These are phyloP conservation scores for Megalops cyprinoides DNA, from an alignment of 2,797 vertebrate genomes.

Conservation along the genomic window DNA sequence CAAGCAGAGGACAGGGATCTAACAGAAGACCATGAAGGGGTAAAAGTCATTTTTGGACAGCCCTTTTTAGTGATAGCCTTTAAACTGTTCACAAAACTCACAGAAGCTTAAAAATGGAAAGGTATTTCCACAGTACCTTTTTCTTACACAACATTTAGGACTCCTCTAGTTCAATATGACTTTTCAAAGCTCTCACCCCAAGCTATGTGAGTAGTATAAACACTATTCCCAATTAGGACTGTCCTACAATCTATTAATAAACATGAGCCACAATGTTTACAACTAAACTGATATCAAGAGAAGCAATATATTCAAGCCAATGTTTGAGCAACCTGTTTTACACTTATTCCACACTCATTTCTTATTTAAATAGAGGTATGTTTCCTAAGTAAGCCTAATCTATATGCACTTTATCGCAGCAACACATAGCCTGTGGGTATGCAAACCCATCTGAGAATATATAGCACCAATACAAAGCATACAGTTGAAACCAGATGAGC, in stretches of 20 bases:
- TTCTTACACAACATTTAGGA: background rate
- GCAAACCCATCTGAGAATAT: background rate
- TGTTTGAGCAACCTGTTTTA: background rate
- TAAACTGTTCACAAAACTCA: background rate
- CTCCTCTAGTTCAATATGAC: background rate
- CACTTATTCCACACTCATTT: too few species aligned
- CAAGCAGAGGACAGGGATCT: background rate
- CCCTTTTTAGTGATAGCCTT: background rate
- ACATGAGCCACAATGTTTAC: too few species aligned
- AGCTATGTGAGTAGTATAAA: conserved; percentile 3
- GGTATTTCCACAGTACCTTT: background rate
- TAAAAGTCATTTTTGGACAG: background rate
- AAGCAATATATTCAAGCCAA: background rate
- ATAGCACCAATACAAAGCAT: background rate
- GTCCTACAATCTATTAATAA: too few species aligned
- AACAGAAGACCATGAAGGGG: background rate
- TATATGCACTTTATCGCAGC: too few species aligned
- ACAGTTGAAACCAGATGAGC: too few species aligned
- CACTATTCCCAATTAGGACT: background rate
- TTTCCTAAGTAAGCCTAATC: too few species aligned
- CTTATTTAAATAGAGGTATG: too few species aligned
- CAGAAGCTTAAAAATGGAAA: background rate
- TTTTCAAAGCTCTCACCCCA: background rate
- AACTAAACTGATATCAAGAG: background rate
- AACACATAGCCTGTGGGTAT: background rate